Evolutionary conservation across 2,888 invertebrate species (phyloP), one percentile per base, ranked within the genome.

Genomic region (Cantharis rustica): DNA sequence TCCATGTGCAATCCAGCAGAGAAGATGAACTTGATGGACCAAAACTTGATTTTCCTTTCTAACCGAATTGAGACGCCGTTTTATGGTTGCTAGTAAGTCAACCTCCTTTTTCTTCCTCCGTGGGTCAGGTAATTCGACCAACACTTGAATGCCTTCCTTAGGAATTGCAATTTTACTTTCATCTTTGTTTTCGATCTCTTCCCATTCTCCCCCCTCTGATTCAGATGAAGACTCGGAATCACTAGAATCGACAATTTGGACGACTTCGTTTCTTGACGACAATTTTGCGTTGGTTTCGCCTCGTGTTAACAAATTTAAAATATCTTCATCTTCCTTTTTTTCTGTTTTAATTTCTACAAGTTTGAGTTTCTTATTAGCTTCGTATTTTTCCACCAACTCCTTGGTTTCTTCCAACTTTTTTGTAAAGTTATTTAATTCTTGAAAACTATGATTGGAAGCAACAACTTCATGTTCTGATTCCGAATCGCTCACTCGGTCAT

Each of bases 21-120:
- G 88, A 5, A 98, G 89, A 88, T 96, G 95, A 13, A 95, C 94
- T 91, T 97, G 96, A 85, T 98, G 98, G 85, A 95, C 89, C 71
- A 92, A 91, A 27, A 95, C 87, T 89, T 96, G 96, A 83, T 93
- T 92, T 83, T 95, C 94, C 87, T 94, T 95, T 83, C 93, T 93
- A 16, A 93, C 91, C 77, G 93, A 91, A 86, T 96, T 97, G 27
- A 97, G 89, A 85, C 93, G 91, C 73, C 94, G 91, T 84, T 93
- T 93, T 84, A 97, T 89, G 81, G 93, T 92, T 84, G 94, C 93
- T 86, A 95, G 92, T 72, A 95, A 86, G 88, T 96, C 95, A 79
- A 92, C 85, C 73, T 89, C 90, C 79, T 90, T 90, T 81, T 89
- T 90, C 86, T 90, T 92, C 82, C 88, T 89, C 77, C 91, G 88